These are phyloP conservation scores for Trichomycterus rosablanca DNA, from an alignment of 2,113 vertebrate genomes.

Conservation along the genomic window DNA sequence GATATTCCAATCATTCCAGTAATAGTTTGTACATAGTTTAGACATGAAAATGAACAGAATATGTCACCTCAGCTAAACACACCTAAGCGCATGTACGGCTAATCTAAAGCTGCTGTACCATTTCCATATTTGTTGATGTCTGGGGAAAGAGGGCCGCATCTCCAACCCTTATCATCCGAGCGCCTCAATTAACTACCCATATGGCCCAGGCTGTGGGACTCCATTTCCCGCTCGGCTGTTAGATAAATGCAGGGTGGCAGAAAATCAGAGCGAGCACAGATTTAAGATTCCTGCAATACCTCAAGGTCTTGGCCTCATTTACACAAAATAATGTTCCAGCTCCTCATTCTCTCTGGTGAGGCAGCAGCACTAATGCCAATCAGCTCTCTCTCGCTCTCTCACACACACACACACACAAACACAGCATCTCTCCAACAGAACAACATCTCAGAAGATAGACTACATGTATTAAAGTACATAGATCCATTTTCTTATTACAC, in stretches of 20 bases:
- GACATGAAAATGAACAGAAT: neutral
- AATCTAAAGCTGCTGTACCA: constrained; percentile 1
- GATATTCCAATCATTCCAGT: too few species aligned
- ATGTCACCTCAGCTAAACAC: neutral
- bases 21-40: too few species aligned
- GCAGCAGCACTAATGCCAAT: too few species aligned
- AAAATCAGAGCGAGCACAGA: constrained; percentile 50
- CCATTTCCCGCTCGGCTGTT: constrained; percentile 31
- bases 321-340: constrained; percentile 63
- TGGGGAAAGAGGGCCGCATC: constrained; percentile 5
- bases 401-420: too few species aligned
- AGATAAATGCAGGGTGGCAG: constrained; percentile 36
- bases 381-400: too few species aligned
- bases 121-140: constrained; percentile 17
- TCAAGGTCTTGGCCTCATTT: constrained; percentile 69
- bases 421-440: too few species aligned
- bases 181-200: constrained; percentile 44
- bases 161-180: constrained; percentile 32
- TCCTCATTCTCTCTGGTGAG: too few species aligned
- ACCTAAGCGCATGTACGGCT: neutral
- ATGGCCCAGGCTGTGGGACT: constrained; percentile 36
- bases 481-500: too few species aligned
- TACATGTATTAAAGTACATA: too few species aligned
- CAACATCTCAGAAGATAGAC: too few species aligned
- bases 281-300: constrained; percentile 62